phyloP scores from a whole-genome alignment of 2,888 invertebrate genomes.

The Timema podura region DNA sequence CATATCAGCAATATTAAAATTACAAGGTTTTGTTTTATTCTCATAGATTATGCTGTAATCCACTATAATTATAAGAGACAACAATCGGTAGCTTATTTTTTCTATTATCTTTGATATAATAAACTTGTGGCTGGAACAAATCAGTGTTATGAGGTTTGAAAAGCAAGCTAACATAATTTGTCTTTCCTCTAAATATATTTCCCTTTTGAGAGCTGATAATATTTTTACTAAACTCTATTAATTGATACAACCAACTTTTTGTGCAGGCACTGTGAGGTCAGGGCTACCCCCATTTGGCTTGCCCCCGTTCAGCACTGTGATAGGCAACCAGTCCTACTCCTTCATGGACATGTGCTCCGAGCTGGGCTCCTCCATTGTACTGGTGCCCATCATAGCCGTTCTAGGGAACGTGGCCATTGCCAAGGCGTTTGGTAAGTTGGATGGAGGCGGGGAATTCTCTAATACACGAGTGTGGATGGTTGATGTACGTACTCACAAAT shows the following conservation, averaged over 20 bases:
- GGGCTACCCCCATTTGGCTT: conserved; percentile 66
- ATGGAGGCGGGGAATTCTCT: too few relatives aligned
- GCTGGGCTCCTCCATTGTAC: conserved; percentile 77
- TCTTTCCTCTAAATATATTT: not conserved
- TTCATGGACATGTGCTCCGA: conserved; percentile 71
- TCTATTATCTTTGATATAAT: too few relatives aligned
- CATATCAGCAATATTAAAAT: too few relatives aligned
- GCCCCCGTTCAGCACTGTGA: conserved; percentile 67
- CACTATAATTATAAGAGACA: not conserved
- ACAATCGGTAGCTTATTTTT: not conserved
- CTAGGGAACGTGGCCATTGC: conserved; percentile 94
- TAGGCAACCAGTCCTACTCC: conserved; percentile 54
- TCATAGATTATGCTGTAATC: too few relatives aligned
- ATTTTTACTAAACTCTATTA: not conserved
- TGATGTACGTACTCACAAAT: too few relatives aligned
- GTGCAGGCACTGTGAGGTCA: conserved; percentile 48
- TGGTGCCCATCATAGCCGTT: conserved; percentile 86
- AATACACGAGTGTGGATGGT: too few relatives aligned
- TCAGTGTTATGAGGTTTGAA: not conserved
- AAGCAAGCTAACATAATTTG: not conserved
- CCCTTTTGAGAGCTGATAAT: not conserved
- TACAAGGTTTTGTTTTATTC: too few relatives aligned
- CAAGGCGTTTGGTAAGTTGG: conserved; percentile 78
- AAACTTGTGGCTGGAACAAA: not conserved
- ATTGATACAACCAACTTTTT: not conserved